These are phyloP conservation scores for Chaetodon auriga DNA, from an alignment of 2,113 vertebrate genomes.

Conservation along the genomic window DNA sequence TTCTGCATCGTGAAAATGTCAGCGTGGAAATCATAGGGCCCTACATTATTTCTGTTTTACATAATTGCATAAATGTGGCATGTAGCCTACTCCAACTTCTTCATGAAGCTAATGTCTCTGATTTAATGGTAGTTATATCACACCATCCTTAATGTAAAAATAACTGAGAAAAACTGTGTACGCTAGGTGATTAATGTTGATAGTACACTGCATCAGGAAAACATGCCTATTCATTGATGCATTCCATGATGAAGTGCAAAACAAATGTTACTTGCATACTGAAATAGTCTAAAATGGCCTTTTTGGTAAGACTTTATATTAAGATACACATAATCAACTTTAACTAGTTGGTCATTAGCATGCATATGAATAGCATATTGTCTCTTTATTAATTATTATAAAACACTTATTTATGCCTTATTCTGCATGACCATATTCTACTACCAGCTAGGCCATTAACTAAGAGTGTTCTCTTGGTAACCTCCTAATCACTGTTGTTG, in stretches of 20 bases:
- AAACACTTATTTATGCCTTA: too few relatives aligned
- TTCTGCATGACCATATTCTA: too few relatives aligned
- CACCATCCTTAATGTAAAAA: background rate
- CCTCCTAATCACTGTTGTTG: too few relatives aligned
- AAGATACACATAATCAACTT: too few relatives aligned
- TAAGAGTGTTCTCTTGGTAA: too few relatives aligned
- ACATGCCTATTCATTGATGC: background rate
- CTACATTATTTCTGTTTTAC: background rate
- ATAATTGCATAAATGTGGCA: slow-evolving; percentile 1
- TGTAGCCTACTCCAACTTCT: background rate
- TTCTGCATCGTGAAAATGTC: too few relatives aligned
- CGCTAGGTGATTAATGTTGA: background rate
- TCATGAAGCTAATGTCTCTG: background rate
- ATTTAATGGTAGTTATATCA: background rate
- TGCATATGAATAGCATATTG: too few relatives aligned
- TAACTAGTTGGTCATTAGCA: too few relatives aligned
- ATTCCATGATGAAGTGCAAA: background rate
- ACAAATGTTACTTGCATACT: background rate
- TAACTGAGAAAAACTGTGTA: background rate
- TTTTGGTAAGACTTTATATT: background rate
- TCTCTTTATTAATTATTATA: too few relatives aligned
- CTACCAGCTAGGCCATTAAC: too few relatives aligned
- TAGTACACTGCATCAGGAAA: background rate
- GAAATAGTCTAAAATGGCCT: background rate
- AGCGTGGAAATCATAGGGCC: too few relatives aligned